phyloP scores from a whole-genome alignment of 35 echinoderm and acorn worm genomes.

The Diadema setosum region DNA sequence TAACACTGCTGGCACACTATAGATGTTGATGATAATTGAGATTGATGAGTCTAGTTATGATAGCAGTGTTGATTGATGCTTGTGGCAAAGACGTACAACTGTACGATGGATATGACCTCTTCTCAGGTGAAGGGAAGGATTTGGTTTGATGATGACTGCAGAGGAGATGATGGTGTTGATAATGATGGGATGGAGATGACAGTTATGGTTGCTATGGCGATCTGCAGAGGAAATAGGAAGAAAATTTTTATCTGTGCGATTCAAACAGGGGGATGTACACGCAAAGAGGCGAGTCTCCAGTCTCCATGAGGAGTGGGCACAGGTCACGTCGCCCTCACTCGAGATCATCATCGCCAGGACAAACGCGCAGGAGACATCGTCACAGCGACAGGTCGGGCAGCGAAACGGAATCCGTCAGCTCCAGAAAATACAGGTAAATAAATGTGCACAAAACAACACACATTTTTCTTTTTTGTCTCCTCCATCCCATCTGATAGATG shows the following conservation, averaged over 20 bases:
- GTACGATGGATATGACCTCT: neutral
- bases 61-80: too few relatives aligned
- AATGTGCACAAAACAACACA: neutral
- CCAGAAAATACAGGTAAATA: slow-evolving; percentile 34
- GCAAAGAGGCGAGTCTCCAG: slow-evolving; percentile 27
- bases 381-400: slow-evolving; percentile 51
- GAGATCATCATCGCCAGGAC: slow-evolving; percentile 22
- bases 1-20: too few relatives aligned
- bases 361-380: neutral
- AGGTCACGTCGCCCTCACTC: neutral
- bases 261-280: slow-evolving; percentile 43
- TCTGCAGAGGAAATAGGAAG: neutral
- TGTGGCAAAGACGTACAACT: too few relatives aligned
- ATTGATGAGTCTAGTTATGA: too few relatives aligned
- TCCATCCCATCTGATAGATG: too few relatives aligned
- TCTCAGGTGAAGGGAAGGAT: neutral
- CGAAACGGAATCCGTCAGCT: slow-evolving; percentile 30
- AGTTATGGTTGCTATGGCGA: neutral
- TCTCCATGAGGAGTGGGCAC: neutral
- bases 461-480: too few relatives aligned
- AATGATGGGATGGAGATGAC: neutral
- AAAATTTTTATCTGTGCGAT: neutral
- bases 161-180: neutral
- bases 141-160: neutral
- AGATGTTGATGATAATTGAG: too few relatives aligned